Base-by-base conservation (phyloP, 1,140 invertebrate genomes). In the Anastrepha obliqua region DNA sequence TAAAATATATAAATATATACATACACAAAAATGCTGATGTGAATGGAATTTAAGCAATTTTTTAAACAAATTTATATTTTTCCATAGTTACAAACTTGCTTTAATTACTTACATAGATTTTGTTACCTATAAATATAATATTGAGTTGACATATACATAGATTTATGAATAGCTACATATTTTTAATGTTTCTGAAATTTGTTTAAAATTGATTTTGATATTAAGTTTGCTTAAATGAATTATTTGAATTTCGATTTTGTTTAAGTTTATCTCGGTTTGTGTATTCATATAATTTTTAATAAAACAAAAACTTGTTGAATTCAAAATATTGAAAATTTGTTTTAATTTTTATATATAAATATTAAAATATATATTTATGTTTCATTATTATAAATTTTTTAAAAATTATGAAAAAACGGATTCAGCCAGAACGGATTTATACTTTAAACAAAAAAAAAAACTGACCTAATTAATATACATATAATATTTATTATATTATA, bases 41-140 rank as follows among this genome's bases (percentile, higher is more conserved):
- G 74, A 81, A 81, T 81, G 74, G 74, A 81, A 81, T 81, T 81
- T 81, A 81, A 81, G 44, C 74, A 81, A 55, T 81, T 81, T 81
- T 81, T 81, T 81, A 81, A 81, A 81, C n/a, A 81, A 81, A 81
- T 81, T 81, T 81, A 81, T 81, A 81, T 81, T 81, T 81, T 81
- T 81, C 17, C 55, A 81, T 55, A 81, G 47, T 55, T 55, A 81
- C 74, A 51, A 55, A 81, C 74, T 47, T 81, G 20, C 74, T 81
- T 55, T 81, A 29, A 81, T 81, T 20, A 81, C 47, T 81, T 55
- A 81, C n/a, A n/a, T 55, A 55, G 42, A 51, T 81, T 81, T 81
- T 81, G 47, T 81, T 81, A 29, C 20, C 20, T 55, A 81, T 58
- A 55, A 55, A 55, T n/a, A 81, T 55, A 29, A 9, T 55, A 81